Base-by-base conservation (phyloP, 2,797 vertebrate genomes). In the Melanotaenia parkinsoni region DNA sequence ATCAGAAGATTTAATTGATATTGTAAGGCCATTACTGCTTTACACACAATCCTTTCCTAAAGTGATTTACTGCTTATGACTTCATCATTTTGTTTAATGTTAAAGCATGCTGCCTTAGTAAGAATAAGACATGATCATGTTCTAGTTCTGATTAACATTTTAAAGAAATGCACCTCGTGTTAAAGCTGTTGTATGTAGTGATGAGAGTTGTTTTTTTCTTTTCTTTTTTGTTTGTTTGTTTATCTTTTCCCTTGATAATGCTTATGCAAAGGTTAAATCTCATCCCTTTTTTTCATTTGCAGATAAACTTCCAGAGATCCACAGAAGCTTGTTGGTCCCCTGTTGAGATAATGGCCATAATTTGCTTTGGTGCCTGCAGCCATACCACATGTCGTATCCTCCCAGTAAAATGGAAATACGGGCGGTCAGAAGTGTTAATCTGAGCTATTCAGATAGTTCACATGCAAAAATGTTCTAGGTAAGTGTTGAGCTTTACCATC, bases 1-100 rank as follows among this genome's bases (percentile, higher is more conserved):
- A 35, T 72, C 10, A 45, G 51, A 62, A 74, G 30, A 70, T 77
- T 68, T 74, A 84, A 85, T 77, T 67, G 71, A 73, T 72, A 74
- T 74, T 79, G 81, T 72, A 35, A 54, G 67, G 63, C 63, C 14
- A 5, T 59, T 3, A 45, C 13, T 35, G 32, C 67, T 79, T 76
- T 33, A 45, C 43, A 22, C 20, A 37, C 24, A 20, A 67, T 57
- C 47, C 45, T 59, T 66, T 18, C 33, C 30, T 60, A 58, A 16
- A 26, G 28, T n/a, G n/a, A 47, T 62, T 72, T 57, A 66, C 1
- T 0, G 12, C 28, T n/a, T 24, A 24, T 32, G 40, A 56, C 33
- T 32, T 43, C 58, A 64, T 43, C 22, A 32, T 33, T 63, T 24
- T 28, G 12, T 30, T 11, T 58, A 16, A 38, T 1, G 1, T 9